Evolutionary conservation across 2,797 vertebrate species (phyloP).

Genomic region (Miichthys miiuy): DNA sequence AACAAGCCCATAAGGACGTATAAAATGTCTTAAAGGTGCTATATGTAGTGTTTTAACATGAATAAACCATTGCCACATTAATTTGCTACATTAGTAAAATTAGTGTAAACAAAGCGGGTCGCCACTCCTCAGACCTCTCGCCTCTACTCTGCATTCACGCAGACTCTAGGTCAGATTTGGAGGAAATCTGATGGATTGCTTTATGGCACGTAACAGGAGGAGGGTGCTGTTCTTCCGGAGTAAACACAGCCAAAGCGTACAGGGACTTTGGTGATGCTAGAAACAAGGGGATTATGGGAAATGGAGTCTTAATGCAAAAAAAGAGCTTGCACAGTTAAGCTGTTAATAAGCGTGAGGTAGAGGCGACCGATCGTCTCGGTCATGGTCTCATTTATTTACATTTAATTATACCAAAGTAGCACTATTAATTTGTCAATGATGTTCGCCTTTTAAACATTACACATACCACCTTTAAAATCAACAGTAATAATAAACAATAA

Average conservation of each 20-base stretch:
- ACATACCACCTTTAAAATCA: conserved; percentile 57
- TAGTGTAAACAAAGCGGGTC: conserved; percentile 17
- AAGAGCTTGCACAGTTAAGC: conserved; percentile 7
- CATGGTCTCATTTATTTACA: conserved; percentile 37
- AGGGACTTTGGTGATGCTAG: background rate
- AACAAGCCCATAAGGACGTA: conserved; percentile 50
- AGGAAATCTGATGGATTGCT: conserved; percentile 10
- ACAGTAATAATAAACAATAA: conserved; percentile 48
- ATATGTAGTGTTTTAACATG: conserved; percentile 29
- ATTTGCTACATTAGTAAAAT: conserved; percentile 24
- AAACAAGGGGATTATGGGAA: background rate
- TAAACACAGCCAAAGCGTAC: background rate
- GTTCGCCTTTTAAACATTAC: conserved; percentile 35
- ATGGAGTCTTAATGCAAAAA: background rate
- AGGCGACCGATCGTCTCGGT: conserved; percentile 13
- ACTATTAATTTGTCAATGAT: conserved; percentile 46
- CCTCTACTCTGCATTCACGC: conserved; percentile 2
- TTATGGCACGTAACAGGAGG: conserved; percentile 8
- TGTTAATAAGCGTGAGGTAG: conserved; percentile 22
- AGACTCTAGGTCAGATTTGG: background rate
- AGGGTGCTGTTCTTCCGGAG: background rate
- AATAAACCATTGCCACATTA: conserved; percentile 28
- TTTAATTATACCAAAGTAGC: conserved; percentile 38
- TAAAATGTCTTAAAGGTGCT: conserved; percentile 62
- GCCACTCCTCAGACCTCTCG: background rate